These are phyloP conservation scores for Lepus timidus DNA, from an alignment of 2,113 vertebrate genomes.

Conservation along the genomic window DNA sequence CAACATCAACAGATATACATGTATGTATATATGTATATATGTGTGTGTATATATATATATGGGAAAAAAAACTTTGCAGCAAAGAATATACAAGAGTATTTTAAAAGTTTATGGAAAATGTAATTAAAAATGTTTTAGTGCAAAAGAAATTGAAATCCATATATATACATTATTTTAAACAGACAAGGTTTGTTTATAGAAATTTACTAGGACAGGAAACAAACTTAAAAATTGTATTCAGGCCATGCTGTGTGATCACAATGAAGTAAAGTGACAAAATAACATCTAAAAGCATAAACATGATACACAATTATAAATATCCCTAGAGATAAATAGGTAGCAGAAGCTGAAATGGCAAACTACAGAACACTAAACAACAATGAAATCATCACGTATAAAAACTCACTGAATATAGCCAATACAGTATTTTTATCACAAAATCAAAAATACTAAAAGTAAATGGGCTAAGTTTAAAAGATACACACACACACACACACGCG, in stretches of 20 bases:
- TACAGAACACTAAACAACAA: constrained; percentile 7
- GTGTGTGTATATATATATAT: not conserved
- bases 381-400: not conserved
- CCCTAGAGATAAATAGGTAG: not conserved
- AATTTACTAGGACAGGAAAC: constrained; percentile 8
- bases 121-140: no score
- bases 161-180: not conserved
- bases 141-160: no score
- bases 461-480: not conserved
- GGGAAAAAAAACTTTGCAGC: not conserved
- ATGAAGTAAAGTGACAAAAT: constrained; percentile 30
- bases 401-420: not conserved
- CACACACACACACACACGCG: not conserved
- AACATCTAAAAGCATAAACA: not conserved
- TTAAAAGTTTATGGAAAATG: no score
- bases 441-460: constrained; percentile 48
- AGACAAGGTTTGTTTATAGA: constrained; percentile 13
- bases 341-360: not conserved
- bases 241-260: constrained; percentile 1
- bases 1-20: not conserved
- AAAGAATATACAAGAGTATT: not conserved
- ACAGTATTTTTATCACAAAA: not conserved
- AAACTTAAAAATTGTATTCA: not conserved
- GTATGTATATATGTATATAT: no score
- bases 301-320: constrained; percentile 18